Base-by-base conservation (phyloP, 1,140 invertebrate species). In the Scaptomyza graminum region DNA sequence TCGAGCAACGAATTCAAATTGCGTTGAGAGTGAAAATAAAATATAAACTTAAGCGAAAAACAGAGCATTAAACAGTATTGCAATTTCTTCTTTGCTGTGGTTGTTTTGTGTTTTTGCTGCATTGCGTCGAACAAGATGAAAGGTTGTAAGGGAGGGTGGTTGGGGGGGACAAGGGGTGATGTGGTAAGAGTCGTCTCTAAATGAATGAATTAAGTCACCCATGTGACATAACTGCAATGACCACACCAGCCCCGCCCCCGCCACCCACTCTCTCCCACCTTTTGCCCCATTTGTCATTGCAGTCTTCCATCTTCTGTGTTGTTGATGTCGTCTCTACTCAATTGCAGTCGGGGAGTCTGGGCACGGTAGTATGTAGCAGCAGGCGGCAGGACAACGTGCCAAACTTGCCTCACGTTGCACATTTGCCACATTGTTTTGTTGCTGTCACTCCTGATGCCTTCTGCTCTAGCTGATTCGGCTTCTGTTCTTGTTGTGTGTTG, bases 191-290 rank as follows among this genome's bases (percentile, higher is more conserved):
- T 79, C 80, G 7, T 34, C 65, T 82, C 83, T 88, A 87, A 87
- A 87, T 87, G 82, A 87, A 87, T 87, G 82, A 88, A 87, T 87
- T 87, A 87, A 87, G 82, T 88, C 82, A 82, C 78, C 75, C 74
- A 87, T 87, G 82, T 82, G 83, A 87, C 82, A 85, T 88, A 82
- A 88, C 78, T 88, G 83, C 78, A 87, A 82, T 87, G 82, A 74
- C 74, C 76, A n/a, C n/a, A n/a, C n/a, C n/a, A n/a, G n/a, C n/a
- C n/a, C n/a, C n/a, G n/a, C n/a, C n/a, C n/a, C 54, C 37, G 41
- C 63, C 55, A 51, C 18, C 18, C 18, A 22, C 18, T 22, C 18
- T 22, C 4, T 22, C 18, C 1, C 18, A 22, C 18, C 2, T 22
- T 22, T 22, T 22, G 18, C 1, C 18, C 18, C 18, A 22, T 22